A percentile compares a stretch with the other conserved stretches of the same genome.
Evolutionary conservation across 2,797 vertebrate genomes (phyloP).

Genomic region (Cirrhinus molitorella): DNA sequence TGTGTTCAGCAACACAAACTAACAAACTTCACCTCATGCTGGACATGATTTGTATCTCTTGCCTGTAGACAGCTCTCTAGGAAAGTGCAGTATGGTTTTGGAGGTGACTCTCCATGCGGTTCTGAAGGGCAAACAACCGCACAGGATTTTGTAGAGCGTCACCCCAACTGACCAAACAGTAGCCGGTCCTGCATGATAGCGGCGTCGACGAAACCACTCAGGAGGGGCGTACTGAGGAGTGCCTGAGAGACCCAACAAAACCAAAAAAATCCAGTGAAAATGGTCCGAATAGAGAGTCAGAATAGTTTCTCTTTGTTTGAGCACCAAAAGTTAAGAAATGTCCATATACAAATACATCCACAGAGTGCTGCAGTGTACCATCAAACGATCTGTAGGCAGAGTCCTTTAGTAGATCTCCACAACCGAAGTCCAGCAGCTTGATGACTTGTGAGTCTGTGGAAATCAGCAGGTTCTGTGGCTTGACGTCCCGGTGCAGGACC

Average conservation of each 20-base stretch:
- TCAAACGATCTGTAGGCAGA: conserved; percentile 35
- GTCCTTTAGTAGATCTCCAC: conserved; percentile 41
- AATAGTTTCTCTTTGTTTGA: no score
- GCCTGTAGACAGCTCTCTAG: conserved; percentile 68
- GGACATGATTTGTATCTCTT: conserved; percentile 45
- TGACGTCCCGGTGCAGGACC: conserved; percentile 55
- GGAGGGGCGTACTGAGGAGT: conserved; percentile 72
- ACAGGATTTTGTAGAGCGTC: conserved; percentile 73
- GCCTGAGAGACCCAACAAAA: conserved; percentile 62
- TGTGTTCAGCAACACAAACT: background rate
- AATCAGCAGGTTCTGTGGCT: conserved; percentile 56
- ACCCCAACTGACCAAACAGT: conserved; percentile 77
- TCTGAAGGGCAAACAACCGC: conserved; percentile 71
- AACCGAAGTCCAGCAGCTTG: conserved; percentile 60
- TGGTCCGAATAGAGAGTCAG: background rate
- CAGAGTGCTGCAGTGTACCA: conserved; percentile 30
- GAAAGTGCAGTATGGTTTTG: conserved; percentile 62
- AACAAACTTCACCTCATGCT: background rate
- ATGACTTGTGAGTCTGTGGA: conserved; percentile 29
- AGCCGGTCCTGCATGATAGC: conserved; percentile 69
- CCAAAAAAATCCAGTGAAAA: background rate
- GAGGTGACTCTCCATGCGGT: conserved; percentile 65
- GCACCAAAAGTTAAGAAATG: background rate
- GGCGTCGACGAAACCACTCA: conserved; percentile 69
- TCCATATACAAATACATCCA: background rate